A percentile compares a stretch with the other conserved stretches of the same genome.
Evolutionary conservation across 2,888 invertebrate species (phyloP).

Genomic region (Torymus aiolomorphi): DNA sequence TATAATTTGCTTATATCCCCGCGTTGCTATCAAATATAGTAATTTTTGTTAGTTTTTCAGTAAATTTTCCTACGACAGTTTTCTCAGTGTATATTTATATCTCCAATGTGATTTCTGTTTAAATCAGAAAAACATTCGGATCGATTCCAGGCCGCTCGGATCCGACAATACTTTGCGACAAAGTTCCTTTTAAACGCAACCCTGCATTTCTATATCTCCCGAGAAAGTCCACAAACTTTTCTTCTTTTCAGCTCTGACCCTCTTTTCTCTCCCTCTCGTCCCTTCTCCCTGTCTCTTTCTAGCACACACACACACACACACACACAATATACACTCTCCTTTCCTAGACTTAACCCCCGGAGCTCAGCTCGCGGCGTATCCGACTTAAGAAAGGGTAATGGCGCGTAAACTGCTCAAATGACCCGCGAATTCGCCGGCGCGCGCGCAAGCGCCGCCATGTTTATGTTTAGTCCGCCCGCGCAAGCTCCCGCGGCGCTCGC

Average conservation of each 20-base stretch:
- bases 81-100: too few species aligned
- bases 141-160: too few species aligned
- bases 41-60: too few species aligned
- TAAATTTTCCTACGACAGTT: too few species aligned
- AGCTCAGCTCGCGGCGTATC: constrained; percentile 25
- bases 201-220: constrained; percentile 1
- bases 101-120: too few species aligned
- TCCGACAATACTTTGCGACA: neutral
- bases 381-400: constrained; percentile 73
- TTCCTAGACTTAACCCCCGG: constrained; percentile 6
- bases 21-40: too few species aligned
- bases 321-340: too few species aligned
- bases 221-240: neutral
- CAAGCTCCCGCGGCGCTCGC: constrained; percentile 49
- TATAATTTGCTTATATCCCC: too few species aligned
- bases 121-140: too few species aligned
- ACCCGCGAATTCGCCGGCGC: constrained; percentile 71
- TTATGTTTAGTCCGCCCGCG: constrained; percentile 68
- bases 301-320: too few species aligned
- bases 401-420: constrained; percentile 75
- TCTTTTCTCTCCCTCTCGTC: neutral
- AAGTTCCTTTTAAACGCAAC: constrained; percentile 10
- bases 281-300: neutral
- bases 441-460: constrained; percentile 61
- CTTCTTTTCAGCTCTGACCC: neutral